Evolutionary conservation across 2,113 vertebrate species (phyloP).

Genomic region (Colinus virginianus): DNA sequence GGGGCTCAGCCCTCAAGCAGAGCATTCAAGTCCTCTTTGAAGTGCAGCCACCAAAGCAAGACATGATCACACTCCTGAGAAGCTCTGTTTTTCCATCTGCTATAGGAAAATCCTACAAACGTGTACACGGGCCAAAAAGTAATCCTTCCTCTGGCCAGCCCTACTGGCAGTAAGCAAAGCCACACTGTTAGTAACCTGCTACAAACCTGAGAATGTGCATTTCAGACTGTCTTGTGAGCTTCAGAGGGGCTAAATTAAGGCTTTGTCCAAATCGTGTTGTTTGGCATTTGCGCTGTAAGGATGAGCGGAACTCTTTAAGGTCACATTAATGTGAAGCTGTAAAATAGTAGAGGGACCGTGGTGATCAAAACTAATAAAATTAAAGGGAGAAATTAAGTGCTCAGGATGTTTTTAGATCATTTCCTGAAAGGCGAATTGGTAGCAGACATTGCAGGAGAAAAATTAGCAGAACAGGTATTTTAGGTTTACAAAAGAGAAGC

Average conservation of each 20-base stretch:
- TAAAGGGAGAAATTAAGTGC: neutral
- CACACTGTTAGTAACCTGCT: neutral
- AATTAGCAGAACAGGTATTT: constrained; percentile 31
- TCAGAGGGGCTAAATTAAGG: neutral
- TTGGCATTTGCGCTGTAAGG: neutral
- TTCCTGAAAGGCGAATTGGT: constrained; percentile 40
- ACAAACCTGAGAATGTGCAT: neutral
- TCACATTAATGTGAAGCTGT: neutral
- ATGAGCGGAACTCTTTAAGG: constrained; percentile 1
- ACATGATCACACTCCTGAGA: neutral
- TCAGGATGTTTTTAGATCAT: neutral
- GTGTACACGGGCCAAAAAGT: neutral
- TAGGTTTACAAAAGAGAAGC: constrained; percentile 27
- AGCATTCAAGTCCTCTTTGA: neutral
- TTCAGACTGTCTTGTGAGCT: neutral
- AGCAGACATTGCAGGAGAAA: constrained; percentile 21
- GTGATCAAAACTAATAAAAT: neutral
- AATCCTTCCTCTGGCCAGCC: neutral
- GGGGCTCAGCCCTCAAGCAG: neutral
- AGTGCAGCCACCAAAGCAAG: neutral
- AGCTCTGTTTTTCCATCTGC: constrained; percentile 10
- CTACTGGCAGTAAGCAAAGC: neutral
- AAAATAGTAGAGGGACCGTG: neutral
- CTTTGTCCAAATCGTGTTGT: neutral
- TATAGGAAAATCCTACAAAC: constrained; percentile 4